Evolutionary conservation across 1,140 invertebrate species (phyloP).

Genomic region (Leptopilina clavipes): DNA sequence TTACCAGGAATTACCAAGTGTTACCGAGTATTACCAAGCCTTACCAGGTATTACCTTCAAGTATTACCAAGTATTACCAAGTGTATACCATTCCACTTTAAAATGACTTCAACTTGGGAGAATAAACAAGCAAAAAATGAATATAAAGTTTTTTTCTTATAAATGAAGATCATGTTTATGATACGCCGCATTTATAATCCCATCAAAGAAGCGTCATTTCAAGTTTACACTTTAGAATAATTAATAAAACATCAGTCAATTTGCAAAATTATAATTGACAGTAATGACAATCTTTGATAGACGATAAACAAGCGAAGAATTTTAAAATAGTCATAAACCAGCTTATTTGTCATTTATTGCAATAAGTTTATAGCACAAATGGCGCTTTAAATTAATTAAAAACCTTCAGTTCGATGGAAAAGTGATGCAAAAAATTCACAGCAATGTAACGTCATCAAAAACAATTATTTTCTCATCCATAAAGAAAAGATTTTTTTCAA

Average conservation of each 20-base stretch:
- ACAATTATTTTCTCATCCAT: too few relatives aligned
- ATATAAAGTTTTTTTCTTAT: not conserved
- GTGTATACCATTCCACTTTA: too few relatives aligned
- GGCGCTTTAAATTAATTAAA: not conserved
- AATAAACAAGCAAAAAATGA: not conserved
- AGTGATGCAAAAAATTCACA: too few relatives aligned
- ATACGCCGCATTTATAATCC: not conserved
- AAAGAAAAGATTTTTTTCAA: too few relatives aligned
- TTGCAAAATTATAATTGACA: not conserved
- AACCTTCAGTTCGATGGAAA: too few relatives aligned
- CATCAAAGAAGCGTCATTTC: not conserved
- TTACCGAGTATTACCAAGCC: too few relatives aligned
- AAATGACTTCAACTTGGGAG: too few relatives aligned
- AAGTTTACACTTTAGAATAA: not conserved
- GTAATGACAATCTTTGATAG: not conserved
- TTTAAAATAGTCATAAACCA: slow-evolving; percentile 8
- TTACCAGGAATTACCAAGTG: too few relatives aligned
- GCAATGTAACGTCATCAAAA: too few relatives aligned
- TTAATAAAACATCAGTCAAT: not conserved
- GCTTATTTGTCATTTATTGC: not conserved
- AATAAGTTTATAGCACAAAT: not conserved
- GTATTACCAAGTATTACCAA: too few relatives aligned
- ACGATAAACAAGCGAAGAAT: not conserved
- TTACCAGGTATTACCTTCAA: too few relatives aligned
- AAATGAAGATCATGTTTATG: not conserved